These are phyloP conservation scores for Molossus alvarezi DNA, from an alignment of 2,797 vertebrate genomes.

Conservation along the genomic window DNA sequence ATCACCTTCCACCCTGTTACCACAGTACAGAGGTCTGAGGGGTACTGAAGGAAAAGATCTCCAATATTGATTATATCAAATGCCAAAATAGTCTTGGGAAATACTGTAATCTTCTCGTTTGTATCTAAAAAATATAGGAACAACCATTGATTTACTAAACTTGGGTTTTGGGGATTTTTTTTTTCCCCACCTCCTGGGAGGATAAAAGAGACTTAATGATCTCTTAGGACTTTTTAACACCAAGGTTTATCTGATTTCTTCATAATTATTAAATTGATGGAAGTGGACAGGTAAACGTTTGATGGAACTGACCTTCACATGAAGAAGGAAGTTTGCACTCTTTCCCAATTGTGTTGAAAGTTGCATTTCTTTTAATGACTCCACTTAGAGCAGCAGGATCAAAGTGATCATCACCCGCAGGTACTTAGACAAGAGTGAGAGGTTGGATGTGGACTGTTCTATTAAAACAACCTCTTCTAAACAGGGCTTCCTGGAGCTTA, in stretches of 20 bases:
- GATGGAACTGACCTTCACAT: constrained; percentile 74
- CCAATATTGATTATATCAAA: not conserved
- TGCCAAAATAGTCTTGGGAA: not conserved
- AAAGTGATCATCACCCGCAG: constrained; percentile 81
- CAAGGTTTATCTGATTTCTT: constrained; percentile 4
- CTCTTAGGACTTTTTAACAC: constrained; percentile 12
- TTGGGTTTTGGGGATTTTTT: not conserved
- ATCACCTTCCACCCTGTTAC: not conserved
- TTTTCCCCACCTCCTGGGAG: not conserved
- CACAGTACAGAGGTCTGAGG: not conserved
- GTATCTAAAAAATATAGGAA: not conserved
- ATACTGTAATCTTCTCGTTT: not conserved
- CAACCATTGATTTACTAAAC: not conserved
- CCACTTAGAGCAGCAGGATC: constrained; percentile 86
- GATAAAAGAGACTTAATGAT: not conserved
- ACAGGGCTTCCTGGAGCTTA: constrained; percentile 86
- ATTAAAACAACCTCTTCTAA: constrained; percentile 83
- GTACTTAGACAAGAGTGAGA: constrained; percentile 87
- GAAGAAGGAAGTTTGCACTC: constrained; percentile 65
- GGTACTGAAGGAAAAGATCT: not conserved
- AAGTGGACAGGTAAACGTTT: not conserved
- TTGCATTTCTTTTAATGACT: constrained; percentile 83
- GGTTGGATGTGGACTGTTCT: constrained; percentile 76
- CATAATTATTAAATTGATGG: constrained; percentile 6
- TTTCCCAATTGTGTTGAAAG: constrained; percentile 70